phyloP scores from a whole-genome alignment of 2,888 invertebrate species.

The Leptinotarsa juncta region DNA sequence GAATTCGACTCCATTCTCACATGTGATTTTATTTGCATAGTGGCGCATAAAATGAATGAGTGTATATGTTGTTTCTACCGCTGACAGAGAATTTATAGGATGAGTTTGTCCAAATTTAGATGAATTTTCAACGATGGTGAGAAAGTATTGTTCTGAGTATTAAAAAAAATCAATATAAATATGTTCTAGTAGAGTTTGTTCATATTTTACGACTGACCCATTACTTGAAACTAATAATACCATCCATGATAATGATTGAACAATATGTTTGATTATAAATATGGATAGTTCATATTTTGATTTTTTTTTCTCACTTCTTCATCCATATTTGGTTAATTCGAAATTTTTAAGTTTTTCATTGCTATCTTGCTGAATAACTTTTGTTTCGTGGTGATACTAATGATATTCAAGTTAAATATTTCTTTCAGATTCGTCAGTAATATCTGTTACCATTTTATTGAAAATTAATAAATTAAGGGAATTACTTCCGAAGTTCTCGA shows the following conservation, averaged over 20 bases:
- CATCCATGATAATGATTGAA: too few relatives aligned
- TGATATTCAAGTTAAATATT: too few relatives aligned
- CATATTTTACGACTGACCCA: background rate
- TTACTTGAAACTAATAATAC: too few relatives aligned
- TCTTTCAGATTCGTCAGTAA: too few relatives aligned
- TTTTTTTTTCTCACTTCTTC: constrained; percentile 37
- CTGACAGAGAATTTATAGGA: background rate
- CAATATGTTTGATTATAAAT: too few relatives aligned
- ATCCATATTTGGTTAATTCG: constrained; percentile 43
- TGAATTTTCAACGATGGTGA: constrained; percentile 21
- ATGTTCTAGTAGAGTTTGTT: constrained; percentile 19
- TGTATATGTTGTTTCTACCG: background rate
- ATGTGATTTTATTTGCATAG: background rate
- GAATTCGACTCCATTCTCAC: background rate
- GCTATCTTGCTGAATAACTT: too few relatives aligned
- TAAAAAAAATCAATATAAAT: constrained; percentile 21
- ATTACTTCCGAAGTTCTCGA: too few relatives aligned
- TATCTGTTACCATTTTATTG: too few relatives aligned
- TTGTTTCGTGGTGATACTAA: too few relatives aligned
- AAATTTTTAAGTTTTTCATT: constrained; percentile 19
- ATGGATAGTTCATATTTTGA: constrained; percentile 35
- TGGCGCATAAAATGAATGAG: background rate
- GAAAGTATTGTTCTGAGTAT: background rate
- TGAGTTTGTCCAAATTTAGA: background rate
- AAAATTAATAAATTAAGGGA: too few relatives aligned